Evolutionary conservation across 2,113 vertebrate species (phyloP).

Genomic region (Ptyas mucosa): DNA sequence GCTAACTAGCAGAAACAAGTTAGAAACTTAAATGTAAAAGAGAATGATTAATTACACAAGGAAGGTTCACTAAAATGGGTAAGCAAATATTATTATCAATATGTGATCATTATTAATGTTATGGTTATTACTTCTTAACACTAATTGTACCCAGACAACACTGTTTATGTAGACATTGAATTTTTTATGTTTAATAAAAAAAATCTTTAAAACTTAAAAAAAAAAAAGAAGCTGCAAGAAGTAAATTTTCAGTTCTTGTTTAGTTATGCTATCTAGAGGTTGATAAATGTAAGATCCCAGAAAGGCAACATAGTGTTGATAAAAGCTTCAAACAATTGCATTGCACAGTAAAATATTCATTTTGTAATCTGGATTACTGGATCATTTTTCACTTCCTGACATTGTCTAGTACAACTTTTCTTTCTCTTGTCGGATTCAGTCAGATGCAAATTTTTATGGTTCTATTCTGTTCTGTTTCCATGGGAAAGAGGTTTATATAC

Average conservation of each 20-base stretch:
- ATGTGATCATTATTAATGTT: too few relatives aligned
- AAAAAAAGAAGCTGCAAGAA: background rate
- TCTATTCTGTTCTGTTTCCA: background rate
- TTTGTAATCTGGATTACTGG: background rate
- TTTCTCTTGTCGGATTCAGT: background rate
- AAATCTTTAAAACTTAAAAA: too few relatives aligned
- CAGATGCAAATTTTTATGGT: background rate
- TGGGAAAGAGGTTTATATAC: background rate
- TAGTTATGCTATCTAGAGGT: background rate
- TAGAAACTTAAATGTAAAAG: too few relatives aligned
- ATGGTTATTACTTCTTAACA: too few relatives aligned
- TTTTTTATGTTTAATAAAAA: too few relatives aligned
- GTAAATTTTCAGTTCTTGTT: background rate
- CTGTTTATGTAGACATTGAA: too few relatives aligned
- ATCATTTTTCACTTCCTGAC: background rate
- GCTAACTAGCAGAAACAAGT: too few relatives aligned
- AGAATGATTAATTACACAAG: too few relatives aligned
- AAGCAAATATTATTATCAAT: too few relatives aligned
- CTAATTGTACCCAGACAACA: too few relatives aligned
- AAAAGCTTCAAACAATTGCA: background rate
- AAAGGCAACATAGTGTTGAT: background rate
- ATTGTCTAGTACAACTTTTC: background rate
- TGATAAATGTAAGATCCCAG: conserved; percentile 9
- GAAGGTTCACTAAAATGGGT: too few relatives aligned
- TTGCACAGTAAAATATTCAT: background rate